Base-by-base conservation (phyloP, 1,140 invertebrate genomes). In the Dufourea novaeangliae region DNA sequence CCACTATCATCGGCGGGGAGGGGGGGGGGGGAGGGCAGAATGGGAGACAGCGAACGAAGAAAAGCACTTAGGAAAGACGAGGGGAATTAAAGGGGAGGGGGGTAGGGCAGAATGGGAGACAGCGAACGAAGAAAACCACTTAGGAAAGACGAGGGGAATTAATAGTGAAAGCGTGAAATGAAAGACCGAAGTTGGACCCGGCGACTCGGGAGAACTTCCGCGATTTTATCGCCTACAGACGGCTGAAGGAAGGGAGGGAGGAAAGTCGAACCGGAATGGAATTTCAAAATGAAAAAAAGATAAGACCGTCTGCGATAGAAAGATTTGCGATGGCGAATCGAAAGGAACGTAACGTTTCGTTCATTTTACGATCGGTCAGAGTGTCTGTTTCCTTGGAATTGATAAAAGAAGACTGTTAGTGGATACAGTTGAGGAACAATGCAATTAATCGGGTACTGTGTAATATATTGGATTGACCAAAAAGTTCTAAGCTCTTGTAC, bases 121-220 rank as follows among this genome's bases (percentile, higher is more conserved):
- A 41, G 41, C 1, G 50, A 50, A 44, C 44, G 57, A 32, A 66
- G 41, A 52, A 61, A 68, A 66, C 50, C 56, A 61, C 56, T 71
- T 57, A 44, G 68, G 59, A 46, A 25, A 25, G 37, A 44, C 17
- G 66, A 54, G 20, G 34, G n/a, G 59, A 61, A 69, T 67, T 74
- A 74, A 74, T 67, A 67, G 50, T 56, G 46, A 66, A 41, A 64
- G 46, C 25, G 61, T 32, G 50, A 67, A 67, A 74, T 22, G 72
- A 67, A 74, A 74, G 72, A 57, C 46, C 17, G 12, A 44, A 34
- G 25, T 74, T 63, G 29, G n/a, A 20, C 7, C 44, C 0, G 39
- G 10, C 39, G 8, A 20, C 27, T 34, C 29, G 17, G 29, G 14
- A 34, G 29, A 27, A 71, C 57, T 63, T 63, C 1, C 29, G 50